Evolutionary conservation across 2,888 invertebrate genomes (phyloP).

Genomic region (Eupithecia vulgata): DNA sequence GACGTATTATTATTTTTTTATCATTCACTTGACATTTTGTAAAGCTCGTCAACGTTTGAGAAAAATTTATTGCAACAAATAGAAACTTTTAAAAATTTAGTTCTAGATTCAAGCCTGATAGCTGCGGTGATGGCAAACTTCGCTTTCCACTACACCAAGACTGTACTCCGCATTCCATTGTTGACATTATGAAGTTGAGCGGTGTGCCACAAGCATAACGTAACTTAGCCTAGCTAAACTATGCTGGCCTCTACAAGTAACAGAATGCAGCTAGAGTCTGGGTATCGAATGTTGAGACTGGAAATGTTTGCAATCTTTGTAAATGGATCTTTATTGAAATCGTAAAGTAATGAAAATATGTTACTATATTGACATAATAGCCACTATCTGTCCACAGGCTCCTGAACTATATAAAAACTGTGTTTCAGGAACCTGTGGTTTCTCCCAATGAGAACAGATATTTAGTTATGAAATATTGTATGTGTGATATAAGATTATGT

Average conservation of each 20-base stretch:
- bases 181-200: not conserved
- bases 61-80: not conserved
- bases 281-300: not conserved
- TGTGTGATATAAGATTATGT: no score
- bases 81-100: not conserved
- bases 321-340: no score
- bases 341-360: no score
- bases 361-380: no score
- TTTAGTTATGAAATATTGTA: no score
- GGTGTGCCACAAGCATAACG: not conserved
- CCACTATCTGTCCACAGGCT: no score
- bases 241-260: not conserved
- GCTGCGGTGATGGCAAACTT: not conserved
- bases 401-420: no score
- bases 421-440: no score
- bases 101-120: not conserved
- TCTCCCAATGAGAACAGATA: no score
- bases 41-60: not conserved
- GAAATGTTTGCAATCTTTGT: no score
- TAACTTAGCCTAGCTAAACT: not conserved
- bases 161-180: not conserved
- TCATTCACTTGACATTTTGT: no score
- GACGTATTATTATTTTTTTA: no score
- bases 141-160: not conserved
- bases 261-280: not conserved